Evolutionary conservation across 2,113 vertebrate genomes (phyloP), one percentile per base, ranked within the genome.

Genomic region (Perca fluviatilis): DNA sequence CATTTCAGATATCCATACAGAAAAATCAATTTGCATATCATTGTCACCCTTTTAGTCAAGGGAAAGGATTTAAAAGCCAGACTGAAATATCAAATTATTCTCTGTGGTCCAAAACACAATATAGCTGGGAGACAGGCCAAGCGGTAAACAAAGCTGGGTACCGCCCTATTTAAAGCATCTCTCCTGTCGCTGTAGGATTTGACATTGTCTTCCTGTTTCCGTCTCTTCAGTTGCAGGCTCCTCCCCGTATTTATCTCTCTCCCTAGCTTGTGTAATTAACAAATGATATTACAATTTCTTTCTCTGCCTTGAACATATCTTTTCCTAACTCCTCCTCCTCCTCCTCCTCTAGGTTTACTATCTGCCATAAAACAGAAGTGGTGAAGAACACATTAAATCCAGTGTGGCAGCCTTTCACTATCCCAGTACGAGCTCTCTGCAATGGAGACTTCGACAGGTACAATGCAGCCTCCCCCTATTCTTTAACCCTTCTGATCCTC

Each of bases 401-500:
- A 8, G 94, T 93, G 65, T 94, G 94, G 94, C 93, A 94, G 85
- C 91, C 93, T 50, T 93, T 94, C 88, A 68, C 93, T 1, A 94
- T 94, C 72, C 94, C 93, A 7, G 94, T 94, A 2, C 77, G 94
- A 79, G 94, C 94, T 0, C 92, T 94, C 72, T 94, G 94, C 90
- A 94, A 94, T n/a, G 94, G 94, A 25, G 94, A 94, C 91, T 94
- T 88, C 33, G 93, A 94, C 88, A 94, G 94, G 94, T 94, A 93
- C 16, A n/a, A 51, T 25, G 3, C 64, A 40, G 12, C n/a, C 18
- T 68, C 30, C 23, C 6, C 18, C 33, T 14, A 1, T 21, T 65
- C 30, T 67, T 49, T 16, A 36, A 64, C 60, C 43, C 43, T 23
- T 53, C 54, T 67, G 47, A 64, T 63, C 61, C 25, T 58, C 47